Conservation (phyloP, 2,797 vertebrate species). For the Hozukius guyotensis region DNA sequence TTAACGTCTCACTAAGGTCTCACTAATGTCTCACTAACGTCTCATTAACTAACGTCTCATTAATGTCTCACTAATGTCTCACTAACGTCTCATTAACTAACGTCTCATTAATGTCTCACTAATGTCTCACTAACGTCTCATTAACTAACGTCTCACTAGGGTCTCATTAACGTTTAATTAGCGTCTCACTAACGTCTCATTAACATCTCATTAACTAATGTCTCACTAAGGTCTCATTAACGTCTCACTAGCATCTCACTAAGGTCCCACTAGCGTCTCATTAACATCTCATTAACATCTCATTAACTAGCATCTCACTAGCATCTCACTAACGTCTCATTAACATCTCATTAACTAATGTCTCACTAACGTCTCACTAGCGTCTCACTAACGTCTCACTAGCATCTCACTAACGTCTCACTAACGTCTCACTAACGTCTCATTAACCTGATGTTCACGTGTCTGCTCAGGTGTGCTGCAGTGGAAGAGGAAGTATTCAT, state of each 20-base stretch:
- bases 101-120: too few species aligned
- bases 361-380: neutral
- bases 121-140: too few species aligned
- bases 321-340: neutral
- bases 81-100: too few species aligned
- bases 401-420: neutral
- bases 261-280: too few species aligned
- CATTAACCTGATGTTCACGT: too few species aligned
- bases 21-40: neutral
- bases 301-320: neutral
- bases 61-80: too few species aligned
- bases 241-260: neutral
- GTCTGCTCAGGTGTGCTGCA: too few species aligned
- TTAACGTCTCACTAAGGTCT: neutral
- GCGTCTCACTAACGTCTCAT: neutral
- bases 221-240: neutral
- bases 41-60: neutral
- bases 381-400: neutral
- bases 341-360: neutral
- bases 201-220: neutral
- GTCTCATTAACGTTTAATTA: too few species aligned
- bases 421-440: too few species aligned
- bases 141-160: neutral
- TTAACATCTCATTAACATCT: fast-evolving
- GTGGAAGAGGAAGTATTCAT: too few species aligned